Conservation (phyloP, 2,113 vertebrate genomes). For the Cardinalis cardinalis region DNA sequence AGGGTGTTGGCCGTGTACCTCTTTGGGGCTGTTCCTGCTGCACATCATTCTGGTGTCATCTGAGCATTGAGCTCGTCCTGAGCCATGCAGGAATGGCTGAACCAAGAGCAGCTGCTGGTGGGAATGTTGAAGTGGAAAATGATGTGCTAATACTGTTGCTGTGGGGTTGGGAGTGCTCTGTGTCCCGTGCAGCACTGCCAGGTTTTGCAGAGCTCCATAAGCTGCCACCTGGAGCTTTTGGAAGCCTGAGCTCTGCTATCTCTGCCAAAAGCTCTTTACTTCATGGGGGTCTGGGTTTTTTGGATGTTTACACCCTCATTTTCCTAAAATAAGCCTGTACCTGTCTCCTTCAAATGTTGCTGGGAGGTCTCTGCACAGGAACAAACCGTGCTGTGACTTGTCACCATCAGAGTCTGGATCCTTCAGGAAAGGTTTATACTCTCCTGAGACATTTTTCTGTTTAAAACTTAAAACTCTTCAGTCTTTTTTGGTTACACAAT, state of each 20-base stretch:
- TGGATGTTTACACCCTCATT: background rate
- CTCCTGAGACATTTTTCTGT: background rate
- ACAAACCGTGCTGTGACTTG: rapidly evolving
- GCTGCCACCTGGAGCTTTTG: background rate
- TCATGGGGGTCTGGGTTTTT: background rate
- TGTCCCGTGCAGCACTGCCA: background rate
- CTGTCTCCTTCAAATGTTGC: rapidly evolving
- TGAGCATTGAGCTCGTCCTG: rapidly evolving
- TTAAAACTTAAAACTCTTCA: background rate
- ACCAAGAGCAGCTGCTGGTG: background rate
- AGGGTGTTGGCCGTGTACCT: background rate
- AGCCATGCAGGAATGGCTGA: background rate
- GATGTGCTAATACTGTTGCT: background rate
- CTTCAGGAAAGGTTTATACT: background rate
- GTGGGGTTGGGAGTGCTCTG: background rate
- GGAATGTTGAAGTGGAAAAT: background rate
- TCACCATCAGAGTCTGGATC: background rate
- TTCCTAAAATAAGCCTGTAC: background rate
- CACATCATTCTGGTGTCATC: background rate
- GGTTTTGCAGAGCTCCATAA: background rate
- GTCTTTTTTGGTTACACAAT: background rate
- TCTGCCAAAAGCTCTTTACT: background rate
- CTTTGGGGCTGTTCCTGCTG: background rate
- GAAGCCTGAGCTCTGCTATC: background rate
- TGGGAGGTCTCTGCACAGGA: background rate